These are phyloP conservation scores for Gadopsis marmoratus DNA, from an alignment of 2,797 vertebrate genomes.

Conservation along the genomic window DNA sequence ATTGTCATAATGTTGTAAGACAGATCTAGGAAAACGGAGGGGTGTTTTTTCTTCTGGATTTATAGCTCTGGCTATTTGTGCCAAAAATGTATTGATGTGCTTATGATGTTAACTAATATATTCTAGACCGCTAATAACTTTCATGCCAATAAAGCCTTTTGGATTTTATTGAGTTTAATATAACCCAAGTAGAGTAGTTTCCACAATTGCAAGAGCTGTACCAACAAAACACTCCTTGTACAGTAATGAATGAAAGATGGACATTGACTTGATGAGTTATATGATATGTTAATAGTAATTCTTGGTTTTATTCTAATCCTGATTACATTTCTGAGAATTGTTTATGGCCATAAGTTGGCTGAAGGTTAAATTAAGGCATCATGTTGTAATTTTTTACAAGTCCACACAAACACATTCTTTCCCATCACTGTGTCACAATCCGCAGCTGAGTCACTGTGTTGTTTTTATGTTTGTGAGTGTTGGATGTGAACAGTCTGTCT, in stretches of 20 bases:
- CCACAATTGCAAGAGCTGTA: background rate
- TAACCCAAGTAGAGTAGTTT: background rate
- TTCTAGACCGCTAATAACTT: background rate
- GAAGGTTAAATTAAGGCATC: constrained; percentile 15
- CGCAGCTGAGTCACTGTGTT: constrained; percentile 57
- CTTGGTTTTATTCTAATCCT: constrained; percentile 1
- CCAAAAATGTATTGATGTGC: background rate
- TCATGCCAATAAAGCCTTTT: no score
- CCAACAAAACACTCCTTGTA: background rate
- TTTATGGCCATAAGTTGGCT: constrained; percentile 4
- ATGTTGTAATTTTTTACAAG: constrained; percentile 40
- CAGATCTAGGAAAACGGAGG: background rate
- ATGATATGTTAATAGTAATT: background rate
- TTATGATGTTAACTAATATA: background rate
- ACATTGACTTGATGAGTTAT: background rate
- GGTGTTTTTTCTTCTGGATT: background rate
- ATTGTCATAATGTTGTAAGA: background rate
- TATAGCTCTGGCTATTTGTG: background rate
- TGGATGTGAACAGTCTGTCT: constrained; percentile 32
- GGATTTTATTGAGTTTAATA: background rate
- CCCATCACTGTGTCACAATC: constrained; percentile 46
- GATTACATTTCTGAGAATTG: constrained; percentile 20
- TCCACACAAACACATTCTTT: constrained; percentile 39
- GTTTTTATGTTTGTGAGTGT: constrained; percentile 46
- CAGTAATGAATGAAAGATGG: background rate